A percentile compares a stretch with the other conserved stretches of the same genome.
Conservation (phyloP, 2,888 invertebrate genomes). For the Tenthredo distinguenda region DNA sequence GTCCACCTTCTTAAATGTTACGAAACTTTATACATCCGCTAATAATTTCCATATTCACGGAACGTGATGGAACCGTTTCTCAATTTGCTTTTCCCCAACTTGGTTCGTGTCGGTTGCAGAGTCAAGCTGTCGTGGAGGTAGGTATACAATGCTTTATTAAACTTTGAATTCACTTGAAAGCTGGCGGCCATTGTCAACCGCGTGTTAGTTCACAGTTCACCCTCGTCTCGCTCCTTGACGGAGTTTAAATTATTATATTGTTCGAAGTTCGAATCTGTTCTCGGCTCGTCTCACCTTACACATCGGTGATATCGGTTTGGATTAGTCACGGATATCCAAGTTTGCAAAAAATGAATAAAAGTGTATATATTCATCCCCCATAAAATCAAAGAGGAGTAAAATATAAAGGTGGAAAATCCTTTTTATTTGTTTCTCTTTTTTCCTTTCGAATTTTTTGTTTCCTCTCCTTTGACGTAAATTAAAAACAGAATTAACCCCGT, state of each 20-base stretch:
- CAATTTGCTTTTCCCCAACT: constrained; percentile 28
- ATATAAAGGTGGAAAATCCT: background rate
- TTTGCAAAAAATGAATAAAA: background rate
- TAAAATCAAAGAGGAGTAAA: background rate
- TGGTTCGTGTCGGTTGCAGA: constrained; percentile 12
- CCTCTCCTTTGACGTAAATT: background rate
- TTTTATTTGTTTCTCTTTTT: background rate
- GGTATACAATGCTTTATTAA: constrained; percentile 38
- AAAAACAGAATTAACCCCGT: background rate
- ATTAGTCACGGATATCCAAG: background rate
- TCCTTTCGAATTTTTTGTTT: background rate
- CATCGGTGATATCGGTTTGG: background rate
- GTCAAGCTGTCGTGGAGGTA: constrained; percentile 18
- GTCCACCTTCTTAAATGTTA: background rate
- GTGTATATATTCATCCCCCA: background rate
- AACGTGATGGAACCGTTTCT: background rate
- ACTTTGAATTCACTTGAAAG: constrained; percentile 43
- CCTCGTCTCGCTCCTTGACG: constrained; percentile 27
- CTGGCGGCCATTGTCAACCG: constrained; percentile 19
- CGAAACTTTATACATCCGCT: background rate
- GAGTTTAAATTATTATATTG: constrained; percentile 21
- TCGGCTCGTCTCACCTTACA: background rate
- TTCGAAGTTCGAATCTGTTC: constrained; percentile 9
- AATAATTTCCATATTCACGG: constrained; percentile 13
- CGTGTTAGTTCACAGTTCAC: constrained; percentile 35